These are phyloP conservation scores for Sebastes dallii DNA, from an alignment of 2,797 vertebrate species.

Conservation along the genomic window DNA sequence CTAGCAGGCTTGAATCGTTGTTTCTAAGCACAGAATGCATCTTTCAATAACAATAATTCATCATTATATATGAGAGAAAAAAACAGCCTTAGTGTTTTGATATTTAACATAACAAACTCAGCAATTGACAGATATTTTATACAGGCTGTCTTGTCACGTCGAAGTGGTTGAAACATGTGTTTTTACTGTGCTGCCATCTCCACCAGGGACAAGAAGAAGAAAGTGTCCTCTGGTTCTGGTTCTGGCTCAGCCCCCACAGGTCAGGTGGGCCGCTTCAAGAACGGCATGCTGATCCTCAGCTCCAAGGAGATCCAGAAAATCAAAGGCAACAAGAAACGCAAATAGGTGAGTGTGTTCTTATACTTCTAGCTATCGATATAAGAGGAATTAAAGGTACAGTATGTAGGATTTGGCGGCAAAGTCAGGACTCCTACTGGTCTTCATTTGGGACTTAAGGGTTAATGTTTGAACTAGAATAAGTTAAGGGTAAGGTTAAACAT, in stretches of 20 bases:
- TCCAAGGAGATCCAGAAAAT: conserved; percentile 90
- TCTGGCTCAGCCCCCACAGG: conserved; percentile 81
- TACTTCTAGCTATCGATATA: not conserved
- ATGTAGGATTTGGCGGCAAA: too few species aligned
- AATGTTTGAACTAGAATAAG: not conserved
- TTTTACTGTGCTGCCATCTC: not conserved
- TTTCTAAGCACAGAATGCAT: not conserved
- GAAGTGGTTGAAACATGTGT: not conserved
- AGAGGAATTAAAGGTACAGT: not conserved
- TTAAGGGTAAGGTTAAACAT: not conserved
- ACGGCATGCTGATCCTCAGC: conserved; percentile 91
- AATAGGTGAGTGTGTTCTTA: conserved; percentile 8
- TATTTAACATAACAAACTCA: not conserved
- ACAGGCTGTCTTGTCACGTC: not conserved
- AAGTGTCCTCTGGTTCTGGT: conserved; percentile 58
- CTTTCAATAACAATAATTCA: not conserved
- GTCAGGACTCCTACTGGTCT: too few species aligned
- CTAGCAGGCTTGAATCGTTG: too few species aligned
- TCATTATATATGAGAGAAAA: not conserved
- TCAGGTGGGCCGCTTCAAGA: conserved; percentile 92
- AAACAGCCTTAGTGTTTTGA: not conserved
- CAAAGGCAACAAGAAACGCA: conserved; percentile 76
- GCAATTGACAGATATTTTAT: not conserved
- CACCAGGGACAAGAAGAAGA: conserved; percentile 83
- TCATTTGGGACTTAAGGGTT: not conserved